phyloP scores from a whole-genome alignment of 2,888 invertebrate species.

The Thera britannica region DNA sequence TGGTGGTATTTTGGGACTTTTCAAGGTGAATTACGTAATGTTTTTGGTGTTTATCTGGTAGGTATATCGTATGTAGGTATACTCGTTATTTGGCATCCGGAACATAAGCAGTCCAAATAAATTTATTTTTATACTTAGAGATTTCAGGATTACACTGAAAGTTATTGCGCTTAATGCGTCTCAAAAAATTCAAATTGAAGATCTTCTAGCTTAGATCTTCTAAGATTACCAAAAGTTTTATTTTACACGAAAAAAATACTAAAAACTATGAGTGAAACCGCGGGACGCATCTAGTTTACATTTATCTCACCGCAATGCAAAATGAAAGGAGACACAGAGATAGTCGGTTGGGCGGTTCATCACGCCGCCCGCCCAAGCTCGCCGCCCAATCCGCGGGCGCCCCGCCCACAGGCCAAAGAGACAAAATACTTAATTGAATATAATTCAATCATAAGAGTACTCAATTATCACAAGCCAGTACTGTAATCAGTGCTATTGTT shows the following conservation, averaged over 20 bases:
- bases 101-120: no score
- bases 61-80: neutral
- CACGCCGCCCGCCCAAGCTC: constrained; percentile 61
- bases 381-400: constrained; percentile 66
- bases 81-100: neutral
- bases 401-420: constrained; percentile 70
- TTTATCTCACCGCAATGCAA: constrained; percentile 22
- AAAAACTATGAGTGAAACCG: no score
- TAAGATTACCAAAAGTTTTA: no score
- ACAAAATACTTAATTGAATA: constrained; percentile 67
- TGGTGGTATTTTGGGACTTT: constrained; percentile 32
- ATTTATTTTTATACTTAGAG: no score
- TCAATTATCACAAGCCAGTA: constrained; percentile 65
- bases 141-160: no score
- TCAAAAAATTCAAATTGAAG: no score
- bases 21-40: constrained; percentile 40
- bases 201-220: no score
- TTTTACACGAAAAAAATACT: no score
- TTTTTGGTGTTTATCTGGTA: constrained; percentile 4
- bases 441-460: constrained; percentile 78
- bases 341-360: constrained; percentile 65
- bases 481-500: constrained; percentile 72
- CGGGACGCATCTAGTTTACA: constrained; percentile 1
- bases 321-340: constrained; percentile 49
- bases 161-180: no score